A percentile compares a stretch with the other conserved stretches of the same genome.
Conservation (phyloP, 2,888 invertebrate genomes). For the Argyresthia goedartella region DNA sequence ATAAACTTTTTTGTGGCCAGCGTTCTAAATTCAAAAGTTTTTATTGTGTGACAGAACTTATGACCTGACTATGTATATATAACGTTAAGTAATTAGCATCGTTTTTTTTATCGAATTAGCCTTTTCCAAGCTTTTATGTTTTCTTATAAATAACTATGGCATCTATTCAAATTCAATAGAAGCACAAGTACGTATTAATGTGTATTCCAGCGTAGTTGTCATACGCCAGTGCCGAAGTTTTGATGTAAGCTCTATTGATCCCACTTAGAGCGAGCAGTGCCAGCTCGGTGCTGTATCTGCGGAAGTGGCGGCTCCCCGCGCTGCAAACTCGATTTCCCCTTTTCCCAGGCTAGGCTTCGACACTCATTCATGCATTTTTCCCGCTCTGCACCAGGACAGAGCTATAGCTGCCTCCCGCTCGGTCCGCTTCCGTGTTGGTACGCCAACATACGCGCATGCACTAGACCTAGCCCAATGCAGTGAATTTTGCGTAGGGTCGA, state of each 20-base stretch:
- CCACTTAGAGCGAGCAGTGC: constrained; percentile 23
- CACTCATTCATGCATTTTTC: constrained; percentile 68
- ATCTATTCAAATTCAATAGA: no score
- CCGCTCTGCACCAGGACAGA: constrained; percentile 39
- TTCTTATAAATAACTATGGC: no score
- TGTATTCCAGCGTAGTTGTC: no score
- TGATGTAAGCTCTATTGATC: constrained; percentile 41
- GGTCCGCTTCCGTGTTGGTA: constrained; percentile 53
- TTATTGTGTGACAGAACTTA: no score
- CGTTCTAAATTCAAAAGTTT: no score
- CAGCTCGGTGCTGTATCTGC: constrained; percentile 42
- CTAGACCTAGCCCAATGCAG: constrained; percentile 72
- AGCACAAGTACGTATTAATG: no score
- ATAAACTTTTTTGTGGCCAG: no score
- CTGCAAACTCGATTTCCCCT: constrained; percentile 65
- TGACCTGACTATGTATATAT: no score
- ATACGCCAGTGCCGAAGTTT: neutral
- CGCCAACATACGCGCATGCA: constrained; percentile 60
- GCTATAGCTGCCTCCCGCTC: constrained; percentile 50
- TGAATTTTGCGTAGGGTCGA: constrained; percentile 71
- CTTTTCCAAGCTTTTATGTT: no score
- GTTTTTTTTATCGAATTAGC: no score
- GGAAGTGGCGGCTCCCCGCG: constrained; percentile 52
- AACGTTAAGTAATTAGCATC: no score
- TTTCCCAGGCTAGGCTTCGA: constrained; percentile 67